Conservation (phyloP, 2,797 vertebrate genomes). For the Emys orbicularis region DNA sequence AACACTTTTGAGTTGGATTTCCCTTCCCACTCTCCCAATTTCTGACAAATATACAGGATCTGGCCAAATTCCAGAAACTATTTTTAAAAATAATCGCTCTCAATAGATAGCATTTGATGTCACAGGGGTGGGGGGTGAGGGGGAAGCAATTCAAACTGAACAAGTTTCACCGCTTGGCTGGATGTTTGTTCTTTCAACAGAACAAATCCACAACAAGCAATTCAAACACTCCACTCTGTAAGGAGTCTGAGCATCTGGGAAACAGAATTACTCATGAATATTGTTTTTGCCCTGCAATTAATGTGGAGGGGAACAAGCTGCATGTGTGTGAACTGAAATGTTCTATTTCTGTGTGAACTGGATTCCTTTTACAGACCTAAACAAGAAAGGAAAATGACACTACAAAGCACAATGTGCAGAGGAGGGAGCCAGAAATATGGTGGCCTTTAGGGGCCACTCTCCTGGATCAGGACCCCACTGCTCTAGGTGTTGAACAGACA, state of each 20-base stretch:
- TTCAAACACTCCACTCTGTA: neutral
- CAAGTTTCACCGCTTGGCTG: neutral
- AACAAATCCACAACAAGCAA: neutral
- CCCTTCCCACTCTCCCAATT: neutral
- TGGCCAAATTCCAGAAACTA: neutral
- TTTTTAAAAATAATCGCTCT: neutral
- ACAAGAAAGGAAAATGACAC: neutral
- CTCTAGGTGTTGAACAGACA: neutral
- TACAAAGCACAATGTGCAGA: neutral
- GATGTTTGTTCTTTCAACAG: neutral
- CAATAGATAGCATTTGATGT: neutral
- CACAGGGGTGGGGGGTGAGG: neutral
- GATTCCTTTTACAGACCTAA: neutral
- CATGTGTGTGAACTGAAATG: neutral
- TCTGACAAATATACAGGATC: neutral
- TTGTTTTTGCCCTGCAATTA: neutral
- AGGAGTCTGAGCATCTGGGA: neutral
- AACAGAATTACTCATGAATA: neutral
- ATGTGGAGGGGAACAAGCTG: neutral
- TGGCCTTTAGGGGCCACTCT: neutral
- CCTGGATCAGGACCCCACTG: neutral
- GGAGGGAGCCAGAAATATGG: neutral
- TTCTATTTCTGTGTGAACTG: neutral
- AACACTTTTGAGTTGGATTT: neutral
- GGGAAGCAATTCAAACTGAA: neutral